These are phyloP conservation scores for Scotopteryx bipunctaria DNA, from an alignment of 2,888 invertebrate species.

Conservation along the genomic window DNA sequence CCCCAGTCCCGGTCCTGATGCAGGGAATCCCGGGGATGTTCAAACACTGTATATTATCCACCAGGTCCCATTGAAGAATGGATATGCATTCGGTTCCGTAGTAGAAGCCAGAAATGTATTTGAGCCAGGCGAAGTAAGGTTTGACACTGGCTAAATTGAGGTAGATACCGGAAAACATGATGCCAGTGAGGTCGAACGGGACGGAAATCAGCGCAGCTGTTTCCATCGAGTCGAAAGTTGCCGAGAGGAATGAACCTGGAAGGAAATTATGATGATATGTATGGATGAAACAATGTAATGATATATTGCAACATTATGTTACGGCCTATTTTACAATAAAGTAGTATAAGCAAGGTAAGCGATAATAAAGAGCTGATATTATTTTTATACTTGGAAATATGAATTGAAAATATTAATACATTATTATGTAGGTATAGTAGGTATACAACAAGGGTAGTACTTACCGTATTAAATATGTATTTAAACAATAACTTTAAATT, in stretches of 20 bases:
- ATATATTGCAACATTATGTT: not conserved
- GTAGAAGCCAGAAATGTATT: conserved; percentile 87
- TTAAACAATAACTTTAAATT: no score
- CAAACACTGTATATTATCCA: conserved; percentile 83
- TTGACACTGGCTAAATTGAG: conserved; percentile 85
- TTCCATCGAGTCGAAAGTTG: conserved; percentile 86
- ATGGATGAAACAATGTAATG: not conserved
- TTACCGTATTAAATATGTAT: no score
- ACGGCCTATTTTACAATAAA: no score
- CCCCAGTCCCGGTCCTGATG: conserved; percentile 83
- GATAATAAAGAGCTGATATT: no score
- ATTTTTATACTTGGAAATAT: no score
- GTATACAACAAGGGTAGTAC: no score
- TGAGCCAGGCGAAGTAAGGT: conserved; percentile 79
- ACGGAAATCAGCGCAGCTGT: conserved; percentile 87
- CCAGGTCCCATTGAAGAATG: conserved; percentile 85
- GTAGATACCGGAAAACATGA: conserved; percentile 87
- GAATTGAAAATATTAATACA: no score
- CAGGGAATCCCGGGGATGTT: conserved; percentile 82
- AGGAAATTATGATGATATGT: conserved; percentile 26
- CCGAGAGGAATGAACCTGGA: conserved; percentile 86
- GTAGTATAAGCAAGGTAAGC: no score
- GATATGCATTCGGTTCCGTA: conserved; percentile 88
- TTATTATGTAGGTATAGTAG: no score
- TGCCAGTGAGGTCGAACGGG: conserved; percentile 85